phyloP scores from a whole-genome alignment of 2,797 vertebrate genomes.

The Scolopax bukidnonensis region DNA sequence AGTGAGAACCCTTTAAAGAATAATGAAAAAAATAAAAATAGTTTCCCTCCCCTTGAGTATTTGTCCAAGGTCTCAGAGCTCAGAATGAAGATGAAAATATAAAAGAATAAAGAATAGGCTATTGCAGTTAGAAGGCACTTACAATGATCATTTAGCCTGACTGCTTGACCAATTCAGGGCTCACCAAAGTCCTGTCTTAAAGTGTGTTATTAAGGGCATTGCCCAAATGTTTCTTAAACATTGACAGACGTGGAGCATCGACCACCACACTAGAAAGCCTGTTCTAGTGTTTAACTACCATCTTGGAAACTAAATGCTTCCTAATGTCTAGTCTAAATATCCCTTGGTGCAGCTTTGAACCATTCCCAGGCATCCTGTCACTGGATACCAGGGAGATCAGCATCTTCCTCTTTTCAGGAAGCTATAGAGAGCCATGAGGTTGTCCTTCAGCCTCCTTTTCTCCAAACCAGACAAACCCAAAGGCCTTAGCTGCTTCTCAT shows the following conservation, averaged over 20 bases:
- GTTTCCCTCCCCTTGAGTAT: background rate
- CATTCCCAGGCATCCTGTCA: rapidly evolving
- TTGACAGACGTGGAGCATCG: rapidly evolving
- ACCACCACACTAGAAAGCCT: background rate
- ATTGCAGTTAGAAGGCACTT: background rate
- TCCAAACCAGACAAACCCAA: background rate
- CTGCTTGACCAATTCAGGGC: background rate
- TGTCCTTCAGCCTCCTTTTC: background rate
- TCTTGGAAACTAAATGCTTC: background rate
- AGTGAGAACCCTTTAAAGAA: background rate
- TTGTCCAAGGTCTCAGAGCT: background rate
- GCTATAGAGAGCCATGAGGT: background rate
- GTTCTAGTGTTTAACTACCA: background rate
- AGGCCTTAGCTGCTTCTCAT: background rate
- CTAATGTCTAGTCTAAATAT: background rate
- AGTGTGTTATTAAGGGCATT: background rate
- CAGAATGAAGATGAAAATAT: background rate
- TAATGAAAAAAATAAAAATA: background rate
- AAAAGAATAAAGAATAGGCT: background rate
- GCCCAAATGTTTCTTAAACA: background rate
- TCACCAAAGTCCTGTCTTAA: background rate
- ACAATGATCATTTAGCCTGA: background rate
- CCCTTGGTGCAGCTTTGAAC: background rate
- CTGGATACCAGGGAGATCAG: background rate
- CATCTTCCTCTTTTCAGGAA: background rate